Conservation (phyloP, 1,140 invertebrate genomes). For the Agrilus planipennis region DNA sequence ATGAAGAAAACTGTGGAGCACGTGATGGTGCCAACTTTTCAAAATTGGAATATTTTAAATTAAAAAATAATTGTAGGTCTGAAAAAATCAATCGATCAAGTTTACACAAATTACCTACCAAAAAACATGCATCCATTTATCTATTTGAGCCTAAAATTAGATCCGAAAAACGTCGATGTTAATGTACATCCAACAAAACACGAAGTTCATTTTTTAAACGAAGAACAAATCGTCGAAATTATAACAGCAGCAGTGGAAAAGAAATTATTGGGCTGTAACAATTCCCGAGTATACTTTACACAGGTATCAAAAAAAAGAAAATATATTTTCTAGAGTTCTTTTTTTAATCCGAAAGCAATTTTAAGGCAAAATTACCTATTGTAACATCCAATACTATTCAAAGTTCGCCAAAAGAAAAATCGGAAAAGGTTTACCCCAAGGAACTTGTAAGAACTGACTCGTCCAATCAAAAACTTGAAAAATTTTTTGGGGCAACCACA, state of each 20-base stretch:
- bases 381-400: slow-evolving; percentile 35
- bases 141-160: slow-evolving; percentile 80
- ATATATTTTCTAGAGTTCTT: background rate
- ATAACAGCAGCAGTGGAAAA: slow-evolving; percentile 68
- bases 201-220: slow-evolving; percentile 89
- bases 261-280: slow-evolving; percentile 65
- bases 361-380: slow-evolving; percentile 46
- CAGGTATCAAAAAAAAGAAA: slow-evolving; percentile 42
- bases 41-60: slow-evolving; percentile 27
- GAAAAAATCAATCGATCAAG: slow-evolving; percentile 68
- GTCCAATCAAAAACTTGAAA: slow-evolving; percentile 79
- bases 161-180: slow-evolving; percentile 84
- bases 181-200: slow-evolving; percentile 98
- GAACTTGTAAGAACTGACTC: slow-evolving; percentile 75
- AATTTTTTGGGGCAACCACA: slow-evolving; percentile 49
- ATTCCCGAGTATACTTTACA: slow-evolving; percentile 78
- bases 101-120: slow-evolving; percentile 80
- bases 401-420: slow-evolving; percentile 38
- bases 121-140: slow-evolving; percentile 84
- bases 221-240: slow-evolving; percentile 78
- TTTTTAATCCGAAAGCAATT: no score
- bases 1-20: no score
- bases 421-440: slow-evolving; percentile 48
- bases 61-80: slow-evolving; percentile 42
- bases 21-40: no score